These are phyloP conservation scores for Drosophila barbarae DNA, from an alignment of 2,888 invertebrate species.

Conservation along the genomic window DNA sequence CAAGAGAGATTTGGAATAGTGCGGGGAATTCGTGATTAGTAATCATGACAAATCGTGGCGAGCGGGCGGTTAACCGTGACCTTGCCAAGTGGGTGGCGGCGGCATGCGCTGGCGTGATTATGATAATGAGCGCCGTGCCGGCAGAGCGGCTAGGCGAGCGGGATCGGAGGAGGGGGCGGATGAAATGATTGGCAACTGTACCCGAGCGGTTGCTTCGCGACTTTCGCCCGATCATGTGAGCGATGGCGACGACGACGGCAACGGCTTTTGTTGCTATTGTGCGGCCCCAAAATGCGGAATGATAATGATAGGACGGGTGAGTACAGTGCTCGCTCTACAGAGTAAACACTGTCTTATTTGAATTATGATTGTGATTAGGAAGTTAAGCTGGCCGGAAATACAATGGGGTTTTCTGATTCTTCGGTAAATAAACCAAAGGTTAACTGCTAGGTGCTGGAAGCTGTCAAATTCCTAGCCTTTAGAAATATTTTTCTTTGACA, in stretches of 20 bases:
- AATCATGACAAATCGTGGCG: slow-evolving; percentile 32
- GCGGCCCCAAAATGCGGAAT: slow-evolving; percentile 32
- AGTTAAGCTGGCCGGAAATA: slow-evolving; percentile 4
- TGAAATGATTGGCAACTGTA: slow-evolving; percentile 51
- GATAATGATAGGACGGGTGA: slow-evolving; percentile 29
- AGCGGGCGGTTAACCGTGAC: slow-evolving; percentile 50
- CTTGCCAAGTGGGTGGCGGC: slow-evolving; percentile 57
- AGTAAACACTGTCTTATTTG: slow-evolving; percentile 1
- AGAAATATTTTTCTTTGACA: neutral
- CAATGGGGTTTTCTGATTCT: neutral
- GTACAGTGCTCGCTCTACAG: slow-evolving; percentile 1
- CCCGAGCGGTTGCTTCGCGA: slow-evolving; percentile 32
- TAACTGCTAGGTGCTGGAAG: neutral
- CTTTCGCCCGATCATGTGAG: slow-evolving; percentile 68
- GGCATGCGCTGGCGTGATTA: slow-evolving; percentile 56
- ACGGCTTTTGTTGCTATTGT: slow-evolving; percentile 27
- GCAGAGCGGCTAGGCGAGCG: slow-evolving; percentile 17
- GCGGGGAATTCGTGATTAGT: slow-evolving; percentile 32
- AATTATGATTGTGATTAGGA: neutral
- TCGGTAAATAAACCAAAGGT: neutral
- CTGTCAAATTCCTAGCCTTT: neutral
- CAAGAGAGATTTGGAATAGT: slow-evolving; percentile 45
- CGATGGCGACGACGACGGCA: slow-evolving; percentile 45
- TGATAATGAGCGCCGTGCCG: slow-evolving; percentile 57
- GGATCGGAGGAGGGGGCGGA: slow-evolving; percentile 7